Conservation (phyloP, 2,113 vertebrate species). For the Entelurus aequoreus region DNA sequence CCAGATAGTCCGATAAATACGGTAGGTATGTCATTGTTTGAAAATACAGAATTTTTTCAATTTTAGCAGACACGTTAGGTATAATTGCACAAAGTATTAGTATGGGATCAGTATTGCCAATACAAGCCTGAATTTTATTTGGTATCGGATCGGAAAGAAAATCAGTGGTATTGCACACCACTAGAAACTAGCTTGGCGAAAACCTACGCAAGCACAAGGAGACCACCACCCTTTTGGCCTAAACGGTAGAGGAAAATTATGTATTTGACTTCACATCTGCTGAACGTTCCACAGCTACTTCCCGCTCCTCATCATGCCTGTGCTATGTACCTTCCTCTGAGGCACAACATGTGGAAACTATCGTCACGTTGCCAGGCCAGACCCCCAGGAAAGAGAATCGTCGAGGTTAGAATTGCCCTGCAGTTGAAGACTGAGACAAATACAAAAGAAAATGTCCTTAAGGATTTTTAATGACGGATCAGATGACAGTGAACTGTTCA, state of each 20-base stretch:
- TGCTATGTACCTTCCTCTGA: constrained; percentile 12
- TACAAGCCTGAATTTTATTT: too few species aligned
- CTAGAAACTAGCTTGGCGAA: too few species aligned
- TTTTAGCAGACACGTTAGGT: too few species aligned
- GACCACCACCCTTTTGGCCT: too few species aligned
- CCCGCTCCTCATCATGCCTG: not conserved
- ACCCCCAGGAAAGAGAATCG: constrained; percentile 34
- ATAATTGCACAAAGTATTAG: too few species aligned
- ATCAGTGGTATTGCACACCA: too few species aligned
- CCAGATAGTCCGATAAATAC: too few species aligned
- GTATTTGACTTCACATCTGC: not conserved
- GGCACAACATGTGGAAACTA: constrained; percentile 55
- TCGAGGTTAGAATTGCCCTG: constrained; percentile 31
- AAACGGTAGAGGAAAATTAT: not conserved
- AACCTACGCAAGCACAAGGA: too few species aligned
- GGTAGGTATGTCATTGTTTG: too few species aligned
- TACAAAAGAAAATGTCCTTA: constrained; percentile 16
- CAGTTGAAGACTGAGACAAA: constrained; percentile 42
- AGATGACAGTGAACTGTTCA: not conserved
- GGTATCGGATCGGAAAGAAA: too few species aligned
- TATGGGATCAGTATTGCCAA: too few species aligned
- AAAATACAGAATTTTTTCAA: too few species aligned
- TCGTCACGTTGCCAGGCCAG: constrained; percentile 33
- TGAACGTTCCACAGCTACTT: not conserved
- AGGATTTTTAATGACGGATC: constrained; percentile 11